Evolutionary conservation across 2,797 vertebrate species (phyloP), one percentile per base, ranked within the genome.

Genomic region (Myotis pilosus): DNA sequence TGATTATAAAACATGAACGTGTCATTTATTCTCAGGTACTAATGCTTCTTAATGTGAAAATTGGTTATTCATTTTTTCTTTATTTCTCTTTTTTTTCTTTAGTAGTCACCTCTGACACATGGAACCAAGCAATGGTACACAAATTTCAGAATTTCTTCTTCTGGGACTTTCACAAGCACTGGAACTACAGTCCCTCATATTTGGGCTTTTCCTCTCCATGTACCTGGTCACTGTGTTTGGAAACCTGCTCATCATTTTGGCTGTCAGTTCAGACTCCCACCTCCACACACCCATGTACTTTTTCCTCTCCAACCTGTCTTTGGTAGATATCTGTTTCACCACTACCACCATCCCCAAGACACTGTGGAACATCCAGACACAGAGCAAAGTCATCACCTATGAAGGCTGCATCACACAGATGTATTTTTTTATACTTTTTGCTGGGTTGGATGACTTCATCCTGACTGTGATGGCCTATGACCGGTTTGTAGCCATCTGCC

Each of bases 271-370:
- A 6, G 91, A 97, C 22, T 22, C 78, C 51, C 78, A 81, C 23
- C 92, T 98, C 13, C 95, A 97, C 47, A 96, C 28, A 0, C 95
- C 97, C 36, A 97, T 97, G 96, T 97, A 97, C 80, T 96, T 96
- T n/a, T 97, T 97, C 47, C 96, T 98, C 2, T 81, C 71, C 3
- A 74, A 68, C 22, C 38, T 98, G 20, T 97, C 97, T 19, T 25
- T 95, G 38, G 78, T 91, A 2, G 97, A 97, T 2, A 47, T 74
- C 71, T 47, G 41, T 17, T 74, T 74, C 41, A 74, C 41, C 15
- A 47, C 71, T 4, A 74, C 71, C 25, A 74, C 71, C 1, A 1
- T 74, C 41, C 71, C 41, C 1, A 74, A 74, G 25, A 74, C 47
- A 41, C 71, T 74, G 15, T 15, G 30, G 41, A 30, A 74, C 71